Conservation (phyloP, 2,797 vertebrate genomes). For the Valencia hispanica region DNA sequence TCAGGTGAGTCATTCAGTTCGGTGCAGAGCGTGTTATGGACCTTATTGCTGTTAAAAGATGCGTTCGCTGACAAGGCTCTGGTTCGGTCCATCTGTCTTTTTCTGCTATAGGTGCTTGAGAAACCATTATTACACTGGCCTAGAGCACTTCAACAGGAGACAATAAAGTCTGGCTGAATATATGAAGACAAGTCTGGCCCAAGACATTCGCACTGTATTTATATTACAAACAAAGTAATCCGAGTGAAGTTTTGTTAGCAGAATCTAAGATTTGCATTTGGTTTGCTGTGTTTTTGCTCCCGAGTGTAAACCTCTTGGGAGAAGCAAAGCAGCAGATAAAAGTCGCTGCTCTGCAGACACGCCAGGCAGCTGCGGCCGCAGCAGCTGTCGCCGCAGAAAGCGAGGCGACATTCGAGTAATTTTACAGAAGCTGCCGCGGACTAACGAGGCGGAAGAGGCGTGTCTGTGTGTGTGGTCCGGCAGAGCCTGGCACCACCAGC, state of each 20-base stretch:
- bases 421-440: conserved; percentile 34
- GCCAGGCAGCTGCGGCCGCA: conserved; percentile 17
- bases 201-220: neutral
- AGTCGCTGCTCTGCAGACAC: conserved; percentile 3
- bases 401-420: conserved; percentile 29
- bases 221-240: neutral
- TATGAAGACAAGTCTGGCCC: neutral
- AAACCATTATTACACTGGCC: no score
- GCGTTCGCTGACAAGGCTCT: no score
- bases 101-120: no score
- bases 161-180: neutral
- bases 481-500: conserved; percentile 37
- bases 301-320: conserved; percentile 2
- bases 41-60: no score
- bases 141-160: neutral
- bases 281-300: no score
- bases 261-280: neutral
- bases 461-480: conserved; percentile 67
- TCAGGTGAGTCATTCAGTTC: no score
- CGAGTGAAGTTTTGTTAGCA: neutral
- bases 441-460: conserved; percentile 50
- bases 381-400: conserved; percentile 35
- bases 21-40: no score
- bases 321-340: conserved; percentile 11
- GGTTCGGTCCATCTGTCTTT: no score